phyloP scores from a whole-genome alignment of 2,797 vertebrate species.

The Notolabrus celidotus region DNA sequence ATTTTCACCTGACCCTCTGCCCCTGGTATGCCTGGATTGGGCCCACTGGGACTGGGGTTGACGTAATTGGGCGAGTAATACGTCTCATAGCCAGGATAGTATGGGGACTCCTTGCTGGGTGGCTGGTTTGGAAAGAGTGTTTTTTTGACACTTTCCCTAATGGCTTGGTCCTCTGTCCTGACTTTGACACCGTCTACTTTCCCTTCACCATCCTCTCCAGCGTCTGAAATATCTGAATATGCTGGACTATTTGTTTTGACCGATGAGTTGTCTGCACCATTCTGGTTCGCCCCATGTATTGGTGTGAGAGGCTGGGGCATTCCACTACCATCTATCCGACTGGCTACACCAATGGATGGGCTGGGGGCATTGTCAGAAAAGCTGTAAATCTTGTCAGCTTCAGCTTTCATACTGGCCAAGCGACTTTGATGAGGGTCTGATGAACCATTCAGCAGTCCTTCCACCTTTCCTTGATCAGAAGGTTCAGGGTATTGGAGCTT shows the following conservation, averaged over 20 bases:
- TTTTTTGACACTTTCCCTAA: slow-evolving; percentile 96
- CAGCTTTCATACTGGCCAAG: slow-evolving; percentile 97
- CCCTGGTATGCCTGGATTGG: slow-evolving; percentile 84
- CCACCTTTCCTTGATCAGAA: slow-evolving; percentile 86
- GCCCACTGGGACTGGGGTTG: slow-evolving; percentile 92
- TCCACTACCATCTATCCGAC: slow-evolving; percentile 91
- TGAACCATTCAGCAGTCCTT: slow-evolving; percentile 93
- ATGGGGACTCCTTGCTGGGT: slow-evolving; percentile 94
- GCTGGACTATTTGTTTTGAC: slow-evolving; percentile 98
- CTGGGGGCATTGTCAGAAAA: slow-evolving; percentile 98
- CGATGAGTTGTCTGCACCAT: slow-evolving; percentile 94
- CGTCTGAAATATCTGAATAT: slow-evolving; percentile 98
- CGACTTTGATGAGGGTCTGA: slow-evolving; percentile 96
- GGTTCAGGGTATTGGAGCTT: slow-evolving; percentile 92
- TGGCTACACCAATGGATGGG: slow-evolving; percentile 93
- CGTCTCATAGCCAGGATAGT: slow-evolving; percentile 92
- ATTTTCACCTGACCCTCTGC: slow-evolving; percentile 90
- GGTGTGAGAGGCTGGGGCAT: slow-evolving; percentile 93
- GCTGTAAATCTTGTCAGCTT: slow-evolving; percentile 99
- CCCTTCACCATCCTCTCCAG: slow-evolving; percentile 97
- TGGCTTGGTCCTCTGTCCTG: slow-evolving; percentile 92
- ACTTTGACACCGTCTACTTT: slow-evolving; percentile 90
- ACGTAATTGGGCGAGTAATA: slow-evolving; percentile 96
- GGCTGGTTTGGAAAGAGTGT: slow-evolving; percentile 92
- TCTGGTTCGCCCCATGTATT: slow-evolving; percentile 93